These are phyloP conservation scores for Dione juno DNA, from an alignment of 2,888 invertebrate species.

Conservation along the genomic window DNA sequence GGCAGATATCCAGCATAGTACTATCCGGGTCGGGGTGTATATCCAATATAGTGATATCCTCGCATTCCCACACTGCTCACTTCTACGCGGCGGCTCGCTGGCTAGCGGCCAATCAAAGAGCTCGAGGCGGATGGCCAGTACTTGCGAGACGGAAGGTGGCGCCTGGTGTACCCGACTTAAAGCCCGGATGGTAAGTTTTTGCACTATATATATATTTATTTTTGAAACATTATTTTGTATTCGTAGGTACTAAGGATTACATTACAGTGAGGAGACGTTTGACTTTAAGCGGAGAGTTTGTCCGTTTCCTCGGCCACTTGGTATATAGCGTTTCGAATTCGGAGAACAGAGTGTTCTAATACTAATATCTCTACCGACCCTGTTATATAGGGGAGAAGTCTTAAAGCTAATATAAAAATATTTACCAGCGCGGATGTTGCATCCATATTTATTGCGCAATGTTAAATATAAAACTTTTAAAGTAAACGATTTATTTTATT, in stretches of 20 bases:
- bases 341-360: no score
- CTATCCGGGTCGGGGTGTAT: conserved; percentile 88
- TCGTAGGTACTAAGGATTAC: no score
- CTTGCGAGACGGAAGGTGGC: conserved; percentile 92
- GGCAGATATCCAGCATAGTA: conserved; percentile 85
- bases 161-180: conserved; percentile 89
- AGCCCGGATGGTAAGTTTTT: conserved; percentile 89
- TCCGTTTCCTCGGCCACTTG: no score
- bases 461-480: background rate
- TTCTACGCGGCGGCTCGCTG: conserved; percentile 97
- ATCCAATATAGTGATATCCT: conserved; percentile 90
- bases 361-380: no score
- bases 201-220: no score
- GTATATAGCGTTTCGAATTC: no score
- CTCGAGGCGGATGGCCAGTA: conserved; percentile 95
- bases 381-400: no score
- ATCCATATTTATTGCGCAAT: background rate
- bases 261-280: no score
- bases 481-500: background rate
- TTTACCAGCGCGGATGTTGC: background rate
- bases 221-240: no score
- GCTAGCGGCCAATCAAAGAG: conserved; percentile 94
- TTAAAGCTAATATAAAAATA: background rate
- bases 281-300: no score
- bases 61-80: conserved; percentile 94